Base-by-base conservation (phyloP, 2,797 vertebrate species). In the Channa striata region DNA sequence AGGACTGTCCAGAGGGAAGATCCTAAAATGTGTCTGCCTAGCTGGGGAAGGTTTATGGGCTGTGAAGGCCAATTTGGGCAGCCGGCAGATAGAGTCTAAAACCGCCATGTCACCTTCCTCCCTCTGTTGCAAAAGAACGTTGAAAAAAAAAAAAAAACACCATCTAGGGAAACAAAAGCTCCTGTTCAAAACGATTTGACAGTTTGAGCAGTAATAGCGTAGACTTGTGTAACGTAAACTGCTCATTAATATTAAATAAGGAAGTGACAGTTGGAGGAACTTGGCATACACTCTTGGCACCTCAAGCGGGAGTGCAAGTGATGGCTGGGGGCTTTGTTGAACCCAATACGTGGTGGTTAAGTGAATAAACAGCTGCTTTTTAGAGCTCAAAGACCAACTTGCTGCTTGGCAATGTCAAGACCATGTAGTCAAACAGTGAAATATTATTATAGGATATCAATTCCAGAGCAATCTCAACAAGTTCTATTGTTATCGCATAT, bases 221-320 rank as follows among this genome's bases (percentile, higher is more conserved):
- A 53, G 30, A 68, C 84, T 79, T 84, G 75, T 78, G 80, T 75
- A 69, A 20, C 77, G 59, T 83, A 79, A 87, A 88, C 40, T 65
- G 65, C 82, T 93, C 88, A 92, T 93, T 87, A 93, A 90, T 92
- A 91, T 89, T 90, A 72, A 90, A 90, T 69, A 81, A 88, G 87
- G 84, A 91, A 90, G 84, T 91, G 92, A 89, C 90, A 91, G 91
- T 89, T 91, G 87, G 87, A 88, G 65, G 68, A 75, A 89, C 80
- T 90, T 93, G 89, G 91, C 90, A 87, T 52, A 10, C 17, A 23
- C 62, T 78, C 61, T 62, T 87, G 84, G 87, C 80, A 86, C 77
- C 79, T 81, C 72, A 51, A 77, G 68, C 59, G 58, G 85, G 69
- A 79, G 62, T 80, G 81, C 79, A 65, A 75, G 72, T 46, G 78